Evolutionary conservation across 2,113 vertebrate species (phyloP).

Genomic region (Anolis carolinensis): DNA sequence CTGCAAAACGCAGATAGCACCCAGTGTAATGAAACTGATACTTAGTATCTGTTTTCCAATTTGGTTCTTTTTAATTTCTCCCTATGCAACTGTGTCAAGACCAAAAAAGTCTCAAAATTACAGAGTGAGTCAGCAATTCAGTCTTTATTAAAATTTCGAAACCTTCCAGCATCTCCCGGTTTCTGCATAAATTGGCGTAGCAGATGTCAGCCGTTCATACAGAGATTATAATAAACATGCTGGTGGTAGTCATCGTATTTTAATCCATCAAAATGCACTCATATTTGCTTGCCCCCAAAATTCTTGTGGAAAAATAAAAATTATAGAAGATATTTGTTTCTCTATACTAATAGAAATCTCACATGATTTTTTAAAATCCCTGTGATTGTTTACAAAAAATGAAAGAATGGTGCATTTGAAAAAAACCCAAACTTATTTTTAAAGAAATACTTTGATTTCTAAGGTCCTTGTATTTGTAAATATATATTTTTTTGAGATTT

Average conservation of each 20-base stretch:
- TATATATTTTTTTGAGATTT: not conserved
- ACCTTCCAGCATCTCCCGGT: not conserved
- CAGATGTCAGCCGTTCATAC: accelerated
- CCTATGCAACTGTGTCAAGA: slow-evolving; percentile 9
- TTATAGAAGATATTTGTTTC: not conserved
- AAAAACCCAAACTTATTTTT: not conserved
- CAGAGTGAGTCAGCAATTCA: slow-evolving; percentile 47
- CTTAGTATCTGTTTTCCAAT: slow-evolving; percentile 26
- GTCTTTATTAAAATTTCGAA: not conserved
- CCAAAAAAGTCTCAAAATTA: slow-evolving; percentile 7
- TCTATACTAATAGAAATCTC: not conserved
- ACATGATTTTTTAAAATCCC: not conserved
- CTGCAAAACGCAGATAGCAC: accelerated
- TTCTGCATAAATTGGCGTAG: not conserved
- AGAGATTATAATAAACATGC: accelerated
- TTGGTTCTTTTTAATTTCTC: slow-evolving; percentile 37
- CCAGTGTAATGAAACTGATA: not conserved
- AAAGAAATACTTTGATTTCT: not conserved
- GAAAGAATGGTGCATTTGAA: not conserved
- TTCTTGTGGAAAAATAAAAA: not conserved
- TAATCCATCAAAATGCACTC: not conserved
- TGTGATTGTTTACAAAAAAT: not conserved
- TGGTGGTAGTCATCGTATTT: accelerated
- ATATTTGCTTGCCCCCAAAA: too few species aligned
- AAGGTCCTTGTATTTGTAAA: too few species aligned